Evolutionary conservation across 2,888 invertebrate genomes (phyloP).

Genomic region (Falcaria lacertinaria): DNA sequence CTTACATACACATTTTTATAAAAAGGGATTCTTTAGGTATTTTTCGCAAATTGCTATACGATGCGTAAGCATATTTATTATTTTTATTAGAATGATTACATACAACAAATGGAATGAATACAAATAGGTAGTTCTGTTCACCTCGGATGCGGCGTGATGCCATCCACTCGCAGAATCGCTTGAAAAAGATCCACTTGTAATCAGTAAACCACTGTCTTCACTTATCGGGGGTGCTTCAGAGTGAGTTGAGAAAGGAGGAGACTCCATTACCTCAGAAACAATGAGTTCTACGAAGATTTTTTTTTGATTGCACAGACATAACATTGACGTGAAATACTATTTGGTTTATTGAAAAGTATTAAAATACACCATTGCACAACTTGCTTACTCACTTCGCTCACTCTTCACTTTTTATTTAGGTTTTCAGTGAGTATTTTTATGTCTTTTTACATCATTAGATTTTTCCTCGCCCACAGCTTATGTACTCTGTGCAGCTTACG

Average conservation of each 20-base stretch:
- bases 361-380: conserved; percentile 23
- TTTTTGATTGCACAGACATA: conserved; percentile 42
- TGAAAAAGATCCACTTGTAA: conserved; percentile 86
- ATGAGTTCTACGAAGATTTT: conserved; percentile 27
- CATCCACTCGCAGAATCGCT: conserved; percentile 85
- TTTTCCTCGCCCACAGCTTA: too few species aligned
- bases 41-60: too few species aligned
- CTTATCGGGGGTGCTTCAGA: conserved; percentile 86
- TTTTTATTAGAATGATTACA: too few species aligned
- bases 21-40: too few species aligned
- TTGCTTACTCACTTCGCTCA: too few species aligned
- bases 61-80: too few species aligned
- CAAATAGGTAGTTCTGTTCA: conserved; percentile 38
- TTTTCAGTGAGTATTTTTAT: too few species aligned
- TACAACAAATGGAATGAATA: background rate
- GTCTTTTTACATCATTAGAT: too few species aligned
- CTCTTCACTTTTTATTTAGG: too few species aligned
- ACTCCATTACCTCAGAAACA: conserved; percentile 82
- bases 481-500: too few species aligned
- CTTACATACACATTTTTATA: too few species aligned
- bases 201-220: conserved; percentile 86
- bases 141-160: conserved; percentile 84
- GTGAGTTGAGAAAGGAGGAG: conserved; percentile 87
- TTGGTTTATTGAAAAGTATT: conserved; percentile 31
- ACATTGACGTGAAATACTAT: conserved; percentile 30